Evolutionary conservation across 37 sponge, comb jelly and placozoan species (phyloP), one percentile per base, ranked within the genome.

Genomic region (Cliona cf. orientalis): DNA sequence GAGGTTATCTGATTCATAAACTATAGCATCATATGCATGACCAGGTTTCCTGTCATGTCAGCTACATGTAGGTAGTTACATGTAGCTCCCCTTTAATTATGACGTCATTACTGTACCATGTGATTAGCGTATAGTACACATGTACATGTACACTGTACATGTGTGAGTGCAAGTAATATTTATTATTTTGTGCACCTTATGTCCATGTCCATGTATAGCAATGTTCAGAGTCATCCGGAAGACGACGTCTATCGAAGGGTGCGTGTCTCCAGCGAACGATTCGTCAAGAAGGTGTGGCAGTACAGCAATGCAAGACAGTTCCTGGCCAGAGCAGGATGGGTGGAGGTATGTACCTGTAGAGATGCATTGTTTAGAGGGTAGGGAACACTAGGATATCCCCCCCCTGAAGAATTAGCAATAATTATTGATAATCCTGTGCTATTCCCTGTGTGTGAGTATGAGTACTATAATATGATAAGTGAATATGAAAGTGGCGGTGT

Each of bases 281-380:
- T 92, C 58, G 21, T 42, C 58, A 11, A 65, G 1, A 63, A 83
- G 58, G 93, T 92, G 64, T 92, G 89, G 89, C 58, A 84, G 42
- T 83, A 42, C 33, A 29, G 28, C 21, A 58, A 71, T 2, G 84
- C 80, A 40, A 43, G 41, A 0, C 74, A 76, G 68, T 92, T 92
- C 46, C 60, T 92, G 49, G 66, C 84, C 60, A 25, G 60, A 21
- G 46, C 80, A 43, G 93, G 93, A 38, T 92, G 93, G 93, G 58
- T 88, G 25, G 84, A 87, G 89, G 93, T 92, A n/a, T 64, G 74
- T n/a, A 31, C n/a, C n/a, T n/a, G n/a, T n/a, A n/a, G n/a, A n/a
- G n/a, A n/a, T n/a, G n/a, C n/a, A n/a, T n/a, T n/a, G n/a, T n/a
- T n/a, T n/a, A n/a, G n/a, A n/a, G n/a, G n/a, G n/a, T n/a, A n/a